These are phyloP conservation scores for Alloscopus bannaensis DNA, from an alignment of 2,888 invertebrate genomes.

Conservation along the genomic window DNA sequence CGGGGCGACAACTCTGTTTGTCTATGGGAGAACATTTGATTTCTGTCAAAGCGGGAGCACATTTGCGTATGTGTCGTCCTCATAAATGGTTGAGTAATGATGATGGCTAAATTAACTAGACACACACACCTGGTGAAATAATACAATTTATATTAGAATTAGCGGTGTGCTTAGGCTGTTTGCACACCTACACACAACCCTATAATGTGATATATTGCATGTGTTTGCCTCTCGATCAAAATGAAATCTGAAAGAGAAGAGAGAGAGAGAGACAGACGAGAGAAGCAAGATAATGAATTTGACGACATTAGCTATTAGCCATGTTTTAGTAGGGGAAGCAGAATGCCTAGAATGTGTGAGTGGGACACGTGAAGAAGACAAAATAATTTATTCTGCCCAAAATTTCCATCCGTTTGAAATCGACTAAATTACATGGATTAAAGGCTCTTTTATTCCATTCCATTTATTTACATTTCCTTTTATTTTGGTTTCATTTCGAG, in stretches of 20 bases:
- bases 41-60: slow-evolving; percentile 3
- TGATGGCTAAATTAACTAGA: slow-evolving; percentile 59
- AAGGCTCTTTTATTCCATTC: not conserved
- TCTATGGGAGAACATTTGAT: no score
- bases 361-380: slow-evolving; percentile 24
- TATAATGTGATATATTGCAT: no score
- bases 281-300: slow-evolving; percentile 39
- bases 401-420: slow-evolving; percentile 55
- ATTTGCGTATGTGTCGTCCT: not conserved
- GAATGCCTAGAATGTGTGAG: no score
- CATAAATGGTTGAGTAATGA: slow-evolving; percentile 31
- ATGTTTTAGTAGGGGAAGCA: no score
- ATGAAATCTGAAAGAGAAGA: slow-evolving; percentile 15
- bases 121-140: slow-evolving; percentile 57
- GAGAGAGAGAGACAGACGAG: not conserved
- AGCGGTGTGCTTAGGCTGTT: slow-evolving; percentile 31
- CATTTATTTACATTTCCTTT: slow-evolving; percentile 43
- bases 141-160: slow-evolving; percentile 57
- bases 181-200: not conserved
- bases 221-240: not conserved
- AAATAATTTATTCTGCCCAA: slow-evolving; percentile 60
- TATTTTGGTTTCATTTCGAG: slow-evolving; percentile 61
- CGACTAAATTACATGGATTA: slow-evolving; percentile 53
- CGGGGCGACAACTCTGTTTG: no score
- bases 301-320: slow-evolving; percentile 10